phyloP scores from a whole-genome alignment of 1,140 invertebrate genomes.

The Doryteuthis pealeii region DNA sequence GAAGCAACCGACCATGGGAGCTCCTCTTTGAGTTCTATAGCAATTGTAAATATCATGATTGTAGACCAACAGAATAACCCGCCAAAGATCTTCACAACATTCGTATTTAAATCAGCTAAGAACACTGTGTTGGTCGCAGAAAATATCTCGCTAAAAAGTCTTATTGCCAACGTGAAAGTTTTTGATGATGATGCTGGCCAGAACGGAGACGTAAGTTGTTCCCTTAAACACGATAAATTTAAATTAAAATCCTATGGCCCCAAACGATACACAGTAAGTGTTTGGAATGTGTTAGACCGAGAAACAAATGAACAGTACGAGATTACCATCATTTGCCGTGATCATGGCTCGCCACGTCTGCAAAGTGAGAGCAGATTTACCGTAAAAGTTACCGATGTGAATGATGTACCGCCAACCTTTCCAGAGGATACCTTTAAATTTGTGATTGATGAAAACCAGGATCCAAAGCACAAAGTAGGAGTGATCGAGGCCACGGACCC shows the following conservation, averaged over 20 bases:
- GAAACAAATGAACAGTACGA: slow-evolving; percentile 29
- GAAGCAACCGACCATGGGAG: too few relatives aligned
- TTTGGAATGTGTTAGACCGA: slow-evolving; percentile 33
- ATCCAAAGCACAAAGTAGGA: too few relatives aligned
- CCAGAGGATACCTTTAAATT: slow-evolving; percentile 8
- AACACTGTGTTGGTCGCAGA: too few relatives aligned
- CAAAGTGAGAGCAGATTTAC: slow-evolving; percentile 26
- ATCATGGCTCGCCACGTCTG: slow-evolving; percentile 35
- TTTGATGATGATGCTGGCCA: slow-evolving; percentile 23
- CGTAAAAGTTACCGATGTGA: slow-evolving; percentile 39
- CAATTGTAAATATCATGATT: too few relatives aligned
- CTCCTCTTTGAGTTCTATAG: too few relatives aligned
- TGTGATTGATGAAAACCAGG: too few relatives aligned
- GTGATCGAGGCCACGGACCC: too few relatives aligned
- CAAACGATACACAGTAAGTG: slow-evolving; percentile 34
- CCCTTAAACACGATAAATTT: slow-evolving; percentile 23
- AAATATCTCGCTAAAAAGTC: too few relatives aligned
- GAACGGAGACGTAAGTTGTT: slow-evolving; percentile 25
- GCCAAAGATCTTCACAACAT: too few relatives aligned
- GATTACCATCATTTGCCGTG: slow-evolving; percentile 35
- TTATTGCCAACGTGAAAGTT: slow-evolving; percentile 23
- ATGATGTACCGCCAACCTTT: slow-evolving; percentile 41
- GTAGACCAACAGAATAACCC: too few relatives aligned
- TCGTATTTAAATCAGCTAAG: too few relatives aligned
- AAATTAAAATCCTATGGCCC: slow-evolving; percentile 13